These are phyloP conservation scores for Drosophila kurseongensis DNA, from an alignment of 1,140 invertebrate genomes.

Conservation along the genomic window DNA sequence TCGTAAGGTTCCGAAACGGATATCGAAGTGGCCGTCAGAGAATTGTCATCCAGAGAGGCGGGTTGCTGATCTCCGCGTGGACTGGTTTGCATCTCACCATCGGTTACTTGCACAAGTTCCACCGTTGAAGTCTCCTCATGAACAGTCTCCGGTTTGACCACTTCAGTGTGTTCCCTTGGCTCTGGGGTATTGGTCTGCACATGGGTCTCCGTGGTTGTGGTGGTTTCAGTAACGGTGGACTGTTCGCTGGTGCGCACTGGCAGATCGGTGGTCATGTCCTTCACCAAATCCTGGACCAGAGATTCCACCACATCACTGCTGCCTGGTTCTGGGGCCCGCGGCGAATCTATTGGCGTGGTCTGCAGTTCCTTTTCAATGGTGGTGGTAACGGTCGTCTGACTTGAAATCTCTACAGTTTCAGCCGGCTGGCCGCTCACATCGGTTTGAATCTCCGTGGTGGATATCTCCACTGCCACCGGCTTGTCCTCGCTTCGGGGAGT, in stretches of 20 bases:
- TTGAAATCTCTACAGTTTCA: conserved; percentile 85
- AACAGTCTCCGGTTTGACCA: conserved; percentile 35
- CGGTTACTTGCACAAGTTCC: conserved; percentile 69
- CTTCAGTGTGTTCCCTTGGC: conserved; percentile 39
- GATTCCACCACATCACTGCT: conserved; percentile 63
- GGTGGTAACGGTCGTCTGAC: conserved; percentile 86
- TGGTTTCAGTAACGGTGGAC: conserved; percentile 58
- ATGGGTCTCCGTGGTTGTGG: conserved; percentile 82
- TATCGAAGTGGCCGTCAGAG: conserved; percentile 79
- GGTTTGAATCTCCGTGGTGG: conserved; percentile 76
- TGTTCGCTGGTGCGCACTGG: conserved; percentile 73
- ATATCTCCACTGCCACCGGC: conserved; percentile 20
- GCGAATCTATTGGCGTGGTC: conserved; percentile 85
- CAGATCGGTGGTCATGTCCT: conserved; percentile 76
- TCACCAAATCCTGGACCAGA: conserved; percentile 83
- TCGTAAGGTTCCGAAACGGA: conserved; percentile 87
- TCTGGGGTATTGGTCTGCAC: conserved; percentile 85
- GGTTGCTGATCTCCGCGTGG: conserved; percentile 72
- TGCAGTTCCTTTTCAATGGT: conserved; percentile 85
- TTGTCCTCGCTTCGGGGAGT: conserved; percentile 52
- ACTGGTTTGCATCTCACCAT: conserved; percentile 85
- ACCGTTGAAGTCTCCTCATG: conserved; percentile 47
- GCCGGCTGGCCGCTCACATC: conserved; percentile 68
- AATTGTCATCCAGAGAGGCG: conserved; percentile 57
- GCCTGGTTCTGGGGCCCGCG: conserved; percentile 50